Percentiles rank a stretch among this genome's conserved stretches.
phyloP scores from a whole-genome alignment of 2,797 vertebrate genomes.

The Pseudochaenichthys georgianus region DNA sequence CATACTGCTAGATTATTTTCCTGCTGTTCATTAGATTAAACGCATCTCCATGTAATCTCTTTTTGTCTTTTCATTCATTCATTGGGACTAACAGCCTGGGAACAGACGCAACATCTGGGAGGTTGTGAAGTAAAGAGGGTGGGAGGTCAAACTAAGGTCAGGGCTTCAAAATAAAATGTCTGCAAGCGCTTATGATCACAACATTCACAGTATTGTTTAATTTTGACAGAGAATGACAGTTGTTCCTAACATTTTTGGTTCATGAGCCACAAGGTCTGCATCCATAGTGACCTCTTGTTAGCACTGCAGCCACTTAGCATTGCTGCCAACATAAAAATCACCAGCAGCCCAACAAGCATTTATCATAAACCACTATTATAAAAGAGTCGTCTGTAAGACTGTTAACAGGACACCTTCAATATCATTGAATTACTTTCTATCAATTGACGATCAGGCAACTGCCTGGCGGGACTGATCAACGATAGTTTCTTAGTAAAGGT shows the following conservation, averaged over 20 bases:
- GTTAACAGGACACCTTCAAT: no score
- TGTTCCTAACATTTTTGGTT: not conserved
- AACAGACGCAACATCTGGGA: not conserved
- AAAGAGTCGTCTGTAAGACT: no score
- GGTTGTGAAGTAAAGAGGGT: not conserved
- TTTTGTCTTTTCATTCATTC: not conserved
- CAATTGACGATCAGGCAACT: not conserved
- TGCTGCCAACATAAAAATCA: not conserved
- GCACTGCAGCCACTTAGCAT: no score
- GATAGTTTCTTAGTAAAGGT: not conserved
- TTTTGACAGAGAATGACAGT: not conserved
- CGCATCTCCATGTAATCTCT: not conserved
- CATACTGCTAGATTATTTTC: not conserved
- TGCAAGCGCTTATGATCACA: not conserved
- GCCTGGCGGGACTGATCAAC: not conserved
- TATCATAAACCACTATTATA: no score
- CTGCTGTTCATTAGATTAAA: not conserved
- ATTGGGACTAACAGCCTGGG: not conserved
- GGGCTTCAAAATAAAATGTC: not conserved
- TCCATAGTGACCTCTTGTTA: no score
- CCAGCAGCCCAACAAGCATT: not conserved
- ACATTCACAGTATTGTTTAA: not conserved
- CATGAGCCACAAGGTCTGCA: not conserved
- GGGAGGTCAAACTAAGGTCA: conserved; percentile 13
- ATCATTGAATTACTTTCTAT: no score